phyloP scores from a whole-genome alignment of 2,888 invertebrate species.

The Tiphia femorata region DNA sequence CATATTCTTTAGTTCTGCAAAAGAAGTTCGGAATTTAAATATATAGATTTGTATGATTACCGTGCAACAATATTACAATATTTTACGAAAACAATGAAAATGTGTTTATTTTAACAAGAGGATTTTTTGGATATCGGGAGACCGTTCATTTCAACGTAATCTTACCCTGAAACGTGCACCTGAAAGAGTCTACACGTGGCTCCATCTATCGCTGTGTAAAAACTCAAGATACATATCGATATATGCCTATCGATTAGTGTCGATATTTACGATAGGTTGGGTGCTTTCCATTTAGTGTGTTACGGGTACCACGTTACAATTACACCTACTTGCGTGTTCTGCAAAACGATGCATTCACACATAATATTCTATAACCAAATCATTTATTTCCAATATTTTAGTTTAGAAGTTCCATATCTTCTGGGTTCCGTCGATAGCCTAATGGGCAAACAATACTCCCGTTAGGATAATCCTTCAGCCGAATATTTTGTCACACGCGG shows the following conservation, averaged over 20 bases:
- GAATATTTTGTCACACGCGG: too few relatives aligned
- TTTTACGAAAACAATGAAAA: constrained; percentile 24
- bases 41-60: constrained; percentile 22
- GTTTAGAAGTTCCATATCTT: too few relatives aligned
- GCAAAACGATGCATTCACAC: too few relatives aligned
- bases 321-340: too few relatives aligned
- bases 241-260: not conserved
- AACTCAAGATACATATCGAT: constrained; percentile 15
- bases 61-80: constrained; percentile 27
- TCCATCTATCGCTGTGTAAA: constrained; percentile 17
- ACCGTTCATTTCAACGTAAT: constrained; percentile 34
- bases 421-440: too few relatives aligned
- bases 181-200: constrained; percentile 38
- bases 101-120: constrained; percentile 24
- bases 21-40: constrained; percentile 43
- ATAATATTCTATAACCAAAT: too few relatives aligned
- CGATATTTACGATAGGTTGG: too few relatives aligned
- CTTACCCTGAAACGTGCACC: constrained; percentile 55
- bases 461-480: too few relatives aligned
- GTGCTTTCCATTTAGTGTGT: too few relatives aligned
- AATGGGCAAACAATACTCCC: too few relatives aligned
- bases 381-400: too few relatives aligned
- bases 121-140: constrained; percentile 55
- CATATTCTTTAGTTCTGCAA: constrained; percentile 8
- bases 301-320: too few relatives aligned